phyloP scores from a whole-genome alignment of 2,888 invertebrate genomes.

The Gnatocerus cornutus region DNA sequence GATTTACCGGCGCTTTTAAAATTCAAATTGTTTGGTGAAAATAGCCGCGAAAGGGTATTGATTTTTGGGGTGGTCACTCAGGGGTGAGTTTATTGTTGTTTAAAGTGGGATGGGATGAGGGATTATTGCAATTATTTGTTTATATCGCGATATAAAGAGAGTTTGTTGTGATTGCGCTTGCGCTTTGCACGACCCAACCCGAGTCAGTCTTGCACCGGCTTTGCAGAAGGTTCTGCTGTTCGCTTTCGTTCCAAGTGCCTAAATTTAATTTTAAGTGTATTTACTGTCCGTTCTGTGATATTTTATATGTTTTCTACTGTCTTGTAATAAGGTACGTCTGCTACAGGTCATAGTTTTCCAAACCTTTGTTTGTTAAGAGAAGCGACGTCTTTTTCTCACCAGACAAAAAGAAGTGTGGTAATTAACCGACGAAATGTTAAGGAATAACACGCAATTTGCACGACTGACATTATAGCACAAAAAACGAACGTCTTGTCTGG shows the following conservation, averaged over 20 bases:
- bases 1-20: slow-evolving; percentile 32
- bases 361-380: slow-evolving; percentile 1
- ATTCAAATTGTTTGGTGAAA: slow-evolving; percentile 11
- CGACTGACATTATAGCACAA: slow-evolving; percentile 9
- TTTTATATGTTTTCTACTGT: slow-evolving; percentile 48
- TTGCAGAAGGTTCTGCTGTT: slow-evolving; percentile 59
- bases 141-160: slow-evolving; percentile 20
- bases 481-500: slow-evolving; percentile 14
- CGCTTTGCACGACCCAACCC: slow-evolving; percentile 60
- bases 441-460: slow-evolving; percentile 37
- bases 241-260: slow-evolving; percentile 59
- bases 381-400: slow-evolving; percentile 5
- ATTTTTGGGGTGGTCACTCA: not conserved
- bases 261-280: slow-evolving; percentile 55
- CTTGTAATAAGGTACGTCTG: slow-evolving; percentile 48
- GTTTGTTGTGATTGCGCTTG: slow-evolving; percentile 49
- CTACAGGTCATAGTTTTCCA: not conserved
- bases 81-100: slow-evolving; percentile 2
- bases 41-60: not conserved
- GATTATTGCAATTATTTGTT: slow-evolving; percentile 26
- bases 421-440: slow-evolving; percentile 31
- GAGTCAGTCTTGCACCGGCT: slow-evolving; percentile 63
- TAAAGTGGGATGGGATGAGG: not conserved
- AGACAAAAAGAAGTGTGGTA: slow-evolving; percentile 35
- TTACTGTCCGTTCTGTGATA: slow-evolving; percentile 57